Percentiles rank a stretch among this genome's conserved stretches.
Conservation (phyloP, 2,888 invertebrate genomes). For the Neoaliturus tenellus region DNA sequence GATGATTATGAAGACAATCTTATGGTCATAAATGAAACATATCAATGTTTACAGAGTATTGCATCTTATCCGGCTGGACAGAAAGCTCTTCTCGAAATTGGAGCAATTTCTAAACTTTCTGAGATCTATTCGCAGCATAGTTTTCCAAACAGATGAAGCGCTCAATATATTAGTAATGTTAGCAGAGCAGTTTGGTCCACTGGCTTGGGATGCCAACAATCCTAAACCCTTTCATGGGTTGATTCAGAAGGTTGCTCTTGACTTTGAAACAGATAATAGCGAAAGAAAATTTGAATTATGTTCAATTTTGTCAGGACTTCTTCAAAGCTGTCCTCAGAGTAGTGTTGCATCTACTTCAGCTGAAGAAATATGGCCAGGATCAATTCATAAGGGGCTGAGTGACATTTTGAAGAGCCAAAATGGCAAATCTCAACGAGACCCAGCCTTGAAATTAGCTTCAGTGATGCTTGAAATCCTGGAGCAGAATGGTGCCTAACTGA, state of each 20-base stretch:
- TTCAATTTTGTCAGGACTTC: slow-evolving; percentile 83
- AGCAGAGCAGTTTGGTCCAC: slow-evolving; percentile 82
- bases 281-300: slow-evolving; percentile 94
- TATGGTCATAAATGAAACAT: slow-evolving; percentile 91
- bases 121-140: slow-evolving; percentile 92
- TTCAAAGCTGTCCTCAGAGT: slow-evolving; percentile 83
- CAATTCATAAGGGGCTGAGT: slow-evolving; percentile 87
- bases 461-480: slow-evolving; percentile 88
- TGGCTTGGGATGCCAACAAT: slow-evolving; percentile 84
- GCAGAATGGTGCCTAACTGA: slow-evolving; percentile 90
- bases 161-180: slow-evolving; percentile 86
- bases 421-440: slow-evolving; percentile 91
- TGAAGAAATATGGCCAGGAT: slow-evolving; percentile 88
- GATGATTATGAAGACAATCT: slow-evolving; percentile 91
- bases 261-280: slow-evolving; percentile 92
- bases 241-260: slow-evolving; percentile 88
- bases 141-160: slow-evolving; percentile 93
- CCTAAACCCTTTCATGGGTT: slow-evolving; percentile 88
- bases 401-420: slow-evolving; percentile 93
- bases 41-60: slow-evolving; percentile 88
- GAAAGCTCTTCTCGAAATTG: slow-evolving; percentile 85
- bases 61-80: slow-evolving; percentile 88
- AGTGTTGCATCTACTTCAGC: slow-evolving; percentile 79
- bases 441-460: slow-evolving; percentile 89
- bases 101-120: slow-evolving; percentile 88